A percentile compares a stretch with the other conserved stretches of the same genome.
These are phyloP conservation scores for Acrobasis consociella DNA, from an alignment of 2,888 invertebrate genomes.

Conservation along the genomic window DNA sequence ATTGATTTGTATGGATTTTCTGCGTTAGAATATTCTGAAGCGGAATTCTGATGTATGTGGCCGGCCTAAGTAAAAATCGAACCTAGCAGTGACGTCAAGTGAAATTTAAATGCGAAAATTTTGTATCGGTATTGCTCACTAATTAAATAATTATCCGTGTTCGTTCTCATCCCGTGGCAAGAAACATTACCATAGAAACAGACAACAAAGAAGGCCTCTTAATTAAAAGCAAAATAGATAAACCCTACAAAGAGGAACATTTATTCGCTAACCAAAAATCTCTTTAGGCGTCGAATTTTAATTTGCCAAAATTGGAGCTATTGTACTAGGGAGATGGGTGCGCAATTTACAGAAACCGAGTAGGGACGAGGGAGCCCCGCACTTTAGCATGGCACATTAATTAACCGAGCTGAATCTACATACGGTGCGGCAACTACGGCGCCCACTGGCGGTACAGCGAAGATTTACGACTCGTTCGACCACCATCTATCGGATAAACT, in stretches of 20 bases:
- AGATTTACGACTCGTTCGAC: constrained; percentile 80
- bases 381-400: constrained; percentile 79
- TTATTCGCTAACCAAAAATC: constrained; percentile 39
- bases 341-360: constrained; percentile 73
- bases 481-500: constrained; percentile 80
- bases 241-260: constrained; percentile 28
- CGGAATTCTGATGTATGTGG: too few relatives aligned
- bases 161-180: constrained; percentile 3
- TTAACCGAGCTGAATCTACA: constrained; percentile 79
- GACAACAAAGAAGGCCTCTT: constrained; percentile 17
- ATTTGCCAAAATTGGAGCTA: constrained; percentile 67
- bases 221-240: constrained; percentile 25
- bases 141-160: neutral
- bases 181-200: constrained; percentile 2
- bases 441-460: constrained; percentile 74
- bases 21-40: too few relatives aligned
- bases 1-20: too few relatives aligned
- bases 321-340: constrained; percentile 72
- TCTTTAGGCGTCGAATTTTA: constrained; percentile 60
- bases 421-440: constrained; percentile 73
- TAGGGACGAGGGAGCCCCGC: constrained; percentile 69
- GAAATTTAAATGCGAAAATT: too few relatives aligned
- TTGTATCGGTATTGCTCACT: neutral
- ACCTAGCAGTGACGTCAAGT: too few relatives aligned
- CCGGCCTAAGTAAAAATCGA: too few relatives aligned